A percentile compares a stretch with the other conserved stretches of the same genome.
phyloP scores from a whole-genome alignment of 53 echinoderm and acorn worm genomes.

The Holothuria scabra region DNA sequence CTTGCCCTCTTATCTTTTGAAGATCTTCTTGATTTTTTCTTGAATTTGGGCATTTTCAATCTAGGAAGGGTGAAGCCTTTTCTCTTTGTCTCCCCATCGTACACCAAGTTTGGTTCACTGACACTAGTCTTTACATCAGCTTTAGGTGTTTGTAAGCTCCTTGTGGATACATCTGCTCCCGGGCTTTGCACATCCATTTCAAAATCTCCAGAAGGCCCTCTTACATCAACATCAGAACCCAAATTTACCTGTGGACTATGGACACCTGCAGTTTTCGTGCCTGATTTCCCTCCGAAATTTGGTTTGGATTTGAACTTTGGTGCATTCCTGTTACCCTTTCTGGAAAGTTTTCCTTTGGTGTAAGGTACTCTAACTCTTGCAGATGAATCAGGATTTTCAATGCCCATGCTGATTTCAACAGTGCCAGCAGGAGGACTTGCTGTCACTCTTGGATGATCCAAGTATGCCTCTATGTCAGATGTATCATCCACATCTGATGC shows the following conservation, averaged over 20 bases:
- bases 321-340: conserved; percentile 21
- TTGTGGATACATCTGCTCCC: neutral
- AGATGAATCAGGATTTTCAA: conserved; percentile 9
- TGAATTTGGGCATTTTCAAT: conserved; percentile 31
- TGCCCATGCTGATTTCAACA: neutral
- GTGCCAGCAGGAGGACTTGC: neutral
- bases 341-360: conserved; percentile 20
- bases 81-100: conserved; percentile 1
- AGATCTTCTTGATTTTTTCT: conserved; percentile 4
- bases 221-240: neutral
- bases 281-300: too few relatives aligned
- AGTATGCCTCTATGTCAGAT: conserved; percentile 41
- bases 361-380: neutral
- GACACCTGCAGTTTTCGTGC: too few relatives aligned
- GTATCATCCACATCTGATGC: neutral
- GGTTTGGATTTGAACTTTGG: conserved; percentile 10
- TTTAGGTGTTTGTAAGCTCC: neutral
- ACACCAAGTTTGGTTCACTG: conserved; percentile 34
- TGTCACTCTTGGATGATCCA: neutral
- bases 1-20: conserved; percentile 27
- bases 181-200: conserved; percentile 3
- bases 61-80: conserved; percentile 39
- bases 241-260: too few relatives aligned
- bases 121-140: conserved; percentile 15
- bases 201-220: neutral